Evolutionary conservation across 1,140 invertebrate species (phyloP).

Genomic region (Pseudoatta argentina): DNA sequence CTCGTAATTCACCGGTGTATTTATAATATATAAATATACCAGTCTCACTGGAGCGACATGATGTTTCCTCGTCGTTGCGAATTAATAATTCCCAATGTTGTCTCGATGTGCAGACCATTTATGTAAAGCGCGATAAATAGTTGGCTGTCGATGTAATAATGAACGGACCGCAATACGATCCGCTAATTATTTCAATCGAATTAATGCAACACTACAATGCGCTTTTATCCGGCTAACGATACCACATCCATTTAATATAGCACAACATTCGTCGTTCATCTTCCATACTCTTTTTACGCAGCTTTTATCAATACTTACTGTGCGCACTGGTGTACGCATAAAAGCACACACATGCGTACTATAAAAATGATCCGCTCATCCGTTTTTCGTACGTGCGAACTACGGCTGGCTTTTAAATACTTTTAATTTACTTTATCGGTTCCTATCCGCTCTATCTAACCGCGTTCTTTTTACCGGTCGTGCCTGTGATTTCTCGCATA

Average conservation of each 20-base stretch:
- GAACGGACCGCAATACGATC: slow-evolving; percentile 38
- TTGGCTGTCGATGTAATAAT: slow-evolving; percentile 51
- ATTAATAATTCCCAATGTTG: slow-evolving; percentile 51
- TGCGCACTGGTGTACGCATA: not conserved
- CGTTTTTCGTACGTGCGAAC: slow-evolving; percentile 15
- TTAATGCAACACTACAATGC: not conserved
- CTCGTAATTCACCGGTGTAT: slow-evolving; percentile 36
- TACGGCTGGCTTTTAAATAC: slow-evolving; percentile 51
- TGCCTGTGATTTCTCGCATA: slow-evolving; percentile 46
- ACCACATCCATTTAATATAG: slow-evolving; percentile 29
- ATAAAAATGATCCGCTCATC: slow-evolving; percentile 40
- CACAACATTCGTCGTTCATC: slow-evolving; percentile 17
- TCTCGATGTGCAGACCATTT: slow-evolving; percentile 15
- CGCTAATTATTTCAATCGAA: slow-evolving; percentile 53
- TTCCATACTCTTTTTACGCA: not conserved
- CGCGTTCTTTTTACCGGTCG: slow-evolving; percentile 24
- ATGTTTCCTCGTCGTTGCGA: slow-evolving; percentile 8
- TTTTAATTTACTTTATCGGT: slow-evolving; percentile 64
- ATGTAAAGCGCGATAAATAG: slow-evolving; percentile 47
- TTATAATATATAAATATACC: slow-evolving; percentile 29
- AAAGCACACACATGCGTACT: not conserved
- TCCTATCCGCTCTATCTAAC: not conserved
- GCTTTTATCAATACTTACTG: slow-evolving; percentile 13
- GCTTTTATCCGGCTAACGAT: slow-evolving; percentile 40
- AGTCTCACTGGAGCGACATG: not conserved